Percentiles rank a stretch among this genome's conserved stretches.
Conservation (phyloP, 1,140 invertebrate species). For the Prorops nasuta region DNA sequence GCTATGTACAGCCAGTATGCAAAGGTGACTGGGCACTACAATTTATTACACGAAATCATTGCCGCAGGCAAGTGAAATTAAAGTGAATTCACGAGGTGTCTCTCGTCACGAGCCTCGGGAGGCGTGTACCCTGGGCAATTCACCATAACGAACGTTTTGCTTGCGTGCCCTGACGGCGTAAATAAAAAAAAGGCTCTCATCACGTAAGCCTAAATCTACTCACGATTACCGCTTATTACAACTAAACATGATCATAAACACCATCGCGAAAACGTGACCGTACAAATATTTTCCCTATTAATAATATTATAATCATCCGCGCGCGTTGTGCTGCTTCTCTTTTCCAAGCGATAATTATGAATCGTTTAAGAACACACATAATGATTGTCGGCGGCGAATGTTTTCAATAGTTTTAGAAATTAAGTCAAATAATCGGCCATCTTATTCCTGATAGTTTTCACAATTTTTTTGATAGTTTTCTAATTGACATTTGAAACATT, state of each 20-base stretch:
- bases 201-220: constrained; percentile 23
- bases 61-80: constrained; percentile 15
- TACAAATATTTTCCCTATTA: constrained; percentile 6
- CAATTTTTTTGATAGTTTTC: too few species aligned
- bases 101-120: not conserved
- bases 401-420: not conserved
- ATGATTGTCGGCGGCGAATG: constrained; percentile 23
- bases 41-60: constrained; percentile 20
- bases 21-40: too few species aligned
- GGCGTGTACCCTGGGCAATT: too few species aligned
- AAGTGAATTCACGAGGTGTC: constrained; percentile 22
- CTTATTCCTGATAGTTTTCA: not conserved
- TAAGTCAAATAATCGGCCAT: not conserved
- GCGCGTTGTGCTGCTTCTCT: not conserved
- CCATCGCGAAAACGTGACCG: constrained; percentile 4
- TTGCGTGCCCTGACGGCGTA: constrained; percentile 23
- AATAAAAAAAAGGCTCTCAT: constrained; percentile 19
- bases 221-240: constrained; percentile 31
- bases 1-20: too few species aligned
- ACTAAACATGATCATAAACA: too few species aligned
- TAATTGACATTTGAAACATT: too few species aligned
- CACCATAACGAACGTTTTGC: too few species aligned
- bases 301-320: not conserved
- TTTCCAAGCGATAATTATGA: not conserved
- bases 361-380: not conserved